Evolutionary conservation across 2,888 invertebrate species (phyloP).

Genomic region (Sphinx pinastri): DNA sequence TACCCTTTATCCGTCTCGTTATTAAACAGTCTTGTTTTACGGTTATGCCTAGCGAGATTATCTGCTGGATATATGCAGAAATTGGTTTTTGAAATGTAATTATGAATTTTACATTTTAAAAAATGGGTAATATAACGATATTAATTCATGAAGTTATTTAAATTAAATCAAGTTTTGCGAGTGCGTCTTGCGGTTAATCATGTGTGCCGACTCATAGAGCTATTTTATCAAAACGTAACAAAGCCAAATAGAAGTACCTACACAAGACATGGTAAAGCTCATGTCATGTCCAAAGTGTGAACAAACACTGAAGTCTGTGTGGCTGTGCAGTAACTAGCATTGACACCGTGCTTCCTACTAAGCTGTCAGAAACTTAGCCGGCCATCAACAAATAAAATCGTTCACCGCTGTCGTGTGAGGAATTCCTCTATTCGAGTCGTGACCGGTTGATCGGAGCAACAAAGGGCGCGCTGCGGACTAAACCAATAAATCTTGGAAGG

Average conservation of each 20-base stretch:
- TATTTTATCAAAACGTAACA: neutral
- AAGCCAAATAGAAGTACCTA: neutral
- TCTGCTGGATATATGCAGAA: neutral
- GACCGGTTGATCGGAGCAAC: slow-evolving; percentile 43
- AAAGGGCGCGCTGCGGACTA: slow-evolving; percentile 36
- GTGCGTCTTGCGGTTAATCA: too few species aligned
- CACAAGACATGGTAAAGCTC: neutral
- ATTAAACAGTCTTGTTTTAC: slow-evolving; percentile 3
- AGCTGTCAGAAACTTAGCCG: slow-evolving; percentile 21
- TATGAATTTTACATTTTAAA: neutral
- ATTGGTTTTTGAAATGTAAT: neutral
- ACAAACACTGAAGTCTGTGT: neutral
- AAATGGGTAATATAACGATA: too few species aligned
- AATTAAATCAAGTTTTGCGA: too few species aligned
- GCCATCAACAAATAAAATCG: slow-evolving; percentile 26
- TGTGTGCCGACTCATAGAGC: too few species aligned
- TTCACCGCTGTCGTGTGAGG: slow-evolving; percentile 23
- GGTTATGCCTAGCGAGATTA: neutral
- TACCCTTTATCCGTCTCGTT: slow-evolving; percentile 17
- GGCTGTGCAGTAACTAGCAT: neutral
- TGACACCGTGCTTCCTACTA: slow-evolving; percentile 12
- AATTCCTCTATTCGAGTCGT: slow-evolving; percentile 36
- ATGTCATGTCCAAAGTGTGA: neutral
- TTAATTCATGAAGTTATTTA: too few species aligned
- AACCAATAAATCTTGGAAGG: slow-evolving; percentile 41